phyloP scores from a whole-genome alignment of 92 coral and sea anemone species.

The Heliopora coerulea region DNA sequence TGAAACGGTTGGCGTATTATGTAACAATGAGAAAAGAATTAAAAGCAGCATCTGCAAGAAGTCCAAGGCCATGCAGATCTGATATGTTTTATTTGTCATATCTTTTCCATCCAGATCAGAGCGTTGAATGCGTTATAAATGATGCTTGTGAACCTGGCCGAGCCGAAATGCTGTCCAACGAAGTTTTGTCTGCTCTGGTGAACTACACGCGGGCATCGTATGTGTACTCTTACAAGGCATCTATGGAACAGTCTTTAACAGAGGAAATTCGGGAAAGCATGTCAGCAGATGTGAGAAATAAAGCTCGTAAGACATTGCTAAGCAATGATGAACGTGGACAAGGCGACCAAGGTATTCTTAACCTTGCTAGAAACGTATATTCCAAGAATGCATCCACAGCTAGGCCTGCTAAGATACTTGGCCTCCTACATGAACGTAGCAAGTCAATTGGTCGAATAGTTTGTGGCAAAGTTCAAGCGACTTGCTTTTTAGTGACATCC shows the following conservation, averaged over 20 bases:
- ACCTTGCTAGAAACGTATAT: neutral
- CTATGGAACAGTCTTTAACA: neutral
- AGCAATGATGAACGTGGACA: neutral
- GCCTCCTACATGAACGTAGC: neutral
- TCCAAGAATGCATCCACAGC: neutral
- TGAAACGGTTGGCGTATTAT: no score
- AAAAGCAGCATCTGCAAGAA: no score
- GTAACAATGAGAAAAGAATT: no score
- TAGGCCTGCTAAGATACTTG: neutral
- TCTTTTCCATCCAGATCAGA: no score
- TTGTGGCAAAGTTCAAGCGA: neutral
- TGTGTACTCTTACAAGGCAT: neutral
- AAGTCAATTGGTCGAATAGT: neutral
- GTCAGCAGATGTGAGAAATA: neutral
- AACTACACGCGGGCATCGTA: neutral
- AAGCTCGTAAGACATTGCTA: neutral
- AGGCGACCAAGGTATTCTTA: neutral
- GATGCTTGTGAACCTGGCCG: neutral
- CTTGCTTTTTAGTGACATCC: slow-evolving; percentile 1
- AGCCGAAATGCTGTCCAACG: neutral
- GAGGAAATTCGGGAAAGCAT: slow-evolving; percentile 1
- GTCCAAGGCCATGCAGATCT: no score
- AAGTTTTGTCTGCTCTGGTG: neutral
- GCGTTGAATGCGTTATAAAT: neutral
- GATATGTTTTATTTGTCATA: no score